phyloP scores from a whole-genome alignment of 2,888 invertebrate species.

The Leptothorax acervorum region DNA sequence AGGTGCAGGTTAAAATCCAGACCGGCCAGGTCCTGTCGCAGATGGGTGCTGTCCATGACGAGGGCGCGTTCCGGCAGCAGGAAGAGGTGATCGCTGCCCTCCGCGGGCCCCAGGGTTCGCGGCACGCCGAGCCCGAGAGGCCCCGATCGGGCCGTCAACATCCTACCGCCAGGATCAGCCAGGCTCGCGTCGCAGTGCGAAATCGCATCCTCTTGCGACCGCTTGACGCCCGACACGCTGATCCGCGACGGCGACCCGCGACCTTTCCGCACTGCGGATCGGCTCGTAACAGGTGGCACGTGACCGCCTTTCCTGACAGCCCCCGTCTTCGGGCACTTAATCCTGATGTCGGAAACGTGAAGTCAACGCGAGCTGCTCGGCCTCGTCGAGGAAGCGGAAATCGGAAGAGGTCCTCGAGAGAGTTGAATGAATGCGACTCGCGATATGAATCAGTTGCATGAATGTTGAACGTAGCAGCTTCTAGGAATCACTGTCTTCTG shows the following conservation, averaged over 20 bases:
- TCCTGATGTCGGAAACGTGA: neutral
- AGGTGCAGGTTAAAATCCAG: constrained; percentile 86
- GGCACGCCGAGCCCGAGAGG: constrained; percentile 83
- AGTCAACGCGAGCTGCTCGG: neutral
- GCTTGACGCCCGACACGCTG: constrained; percentile 72
- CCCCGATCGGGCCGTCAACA: constrained; percentile 83
- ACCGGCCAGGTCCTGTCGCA: constrained; percentile 87
- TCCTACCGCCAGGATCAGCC: constrained; percentile 68
- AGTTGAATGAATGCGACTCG: neutral
- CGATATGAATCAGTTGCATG: neutral
- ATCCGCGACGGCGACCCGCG: constrained; percentile 48
- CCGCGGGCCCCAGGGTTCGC: constrained; percentile 85
- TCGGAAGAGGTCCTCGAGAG: neutral
- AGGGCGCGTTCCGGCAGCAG: constrained; percentile 87
- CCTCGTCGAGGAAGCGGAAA: neutral
- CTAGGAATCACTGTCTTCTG: neutral
- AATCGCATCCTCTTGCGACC: constrained; percentile 71
- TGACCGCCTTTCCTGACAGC: constrained; percentile 31
- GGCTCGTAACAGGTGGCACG: constrained; percentile 52
- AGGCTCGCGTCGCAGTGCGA: constrained; percentile 57
- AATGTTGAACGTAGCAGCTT: neutral
- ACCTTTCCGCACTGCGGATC: constrained; percentile 40
- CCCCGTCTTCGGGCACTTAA: constrained; percentile 31
- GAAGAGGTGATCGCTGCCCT: constrained; percentile 87
- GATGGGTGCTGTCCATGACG: constrained; percentile 87